phyloP scores from a whole-genome alignment of 2,797 vertebrate species.

The Holocentrus rufus region DNA sequence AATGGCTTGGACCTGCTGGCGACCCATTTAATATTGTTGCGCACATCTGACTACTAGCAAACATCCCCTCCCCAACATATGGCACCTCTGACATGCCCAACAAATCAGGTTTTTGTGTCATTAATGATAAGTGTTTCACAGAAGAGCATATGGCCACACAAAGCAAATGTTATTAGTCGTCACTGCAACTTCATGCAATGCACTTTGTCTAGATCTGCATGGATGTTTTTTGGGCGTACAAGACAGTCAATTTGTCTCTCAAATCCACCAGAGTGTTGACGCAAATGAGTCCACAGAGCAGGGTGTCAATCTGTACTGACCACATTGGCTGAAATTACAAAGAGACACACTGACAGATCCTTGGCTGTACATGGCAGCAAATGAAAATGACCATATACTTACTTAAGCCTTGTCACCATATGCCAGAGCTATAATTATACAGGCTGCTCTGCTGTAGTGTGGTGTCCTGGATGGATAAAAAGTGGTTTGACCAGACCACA shows the following conservation, averaged over 20 bases:
- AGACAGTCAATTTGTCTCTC: conserved; percentile 6
- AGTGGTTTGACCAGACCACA: conserved; percentile 60
- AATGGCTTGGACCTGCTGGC: conserved; percentile 31
- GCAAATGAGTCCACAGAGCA: conserved; percentile 40
- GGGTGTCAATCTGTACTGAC: conserved; percentile 57
- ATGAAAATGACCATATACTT: conserved; percentile 67
- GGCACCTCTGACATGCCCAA: conserved; percentile 37
- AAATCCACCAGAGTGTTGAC: conserved; percentile 51
- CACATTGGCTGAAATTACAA: conserved; percentile 53
- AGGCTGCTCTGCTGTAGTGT: conserved; percentile 46
- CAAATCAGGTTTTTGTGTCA: conserved; percentile 53
- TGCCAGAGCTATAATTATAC: conserved; percentile 66
- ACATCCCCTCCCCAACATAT: conserved; percentile 56
- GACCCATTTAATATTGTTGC: conserved; percentile 60
- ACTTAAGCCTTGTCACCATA: conserved; percentile 70
- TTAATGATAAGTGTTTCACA: conserved; percentile 59
- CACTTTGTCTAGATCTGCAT: conserved; percentile 14
- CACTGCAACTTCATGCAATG: conserved; percentile 9
- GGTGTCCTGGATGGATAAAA: conserved; percentile 41
- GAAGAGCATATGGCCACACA: conserved; percentile 48
- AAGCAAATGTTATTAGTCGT: conserved; percentile 30
- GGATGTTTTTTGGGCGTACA: conserved; percentile 14
- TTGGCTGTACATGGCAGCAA: conserved; percentile 50
- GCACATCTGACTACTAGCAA: conserved; percentile 56
- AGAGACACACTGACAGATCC: conserved; percentile 17